Evolutionary conservation across 2,113 vertebrate genomes (phyloP).

Genomic region (Ariopsis seemanni): DNA sequence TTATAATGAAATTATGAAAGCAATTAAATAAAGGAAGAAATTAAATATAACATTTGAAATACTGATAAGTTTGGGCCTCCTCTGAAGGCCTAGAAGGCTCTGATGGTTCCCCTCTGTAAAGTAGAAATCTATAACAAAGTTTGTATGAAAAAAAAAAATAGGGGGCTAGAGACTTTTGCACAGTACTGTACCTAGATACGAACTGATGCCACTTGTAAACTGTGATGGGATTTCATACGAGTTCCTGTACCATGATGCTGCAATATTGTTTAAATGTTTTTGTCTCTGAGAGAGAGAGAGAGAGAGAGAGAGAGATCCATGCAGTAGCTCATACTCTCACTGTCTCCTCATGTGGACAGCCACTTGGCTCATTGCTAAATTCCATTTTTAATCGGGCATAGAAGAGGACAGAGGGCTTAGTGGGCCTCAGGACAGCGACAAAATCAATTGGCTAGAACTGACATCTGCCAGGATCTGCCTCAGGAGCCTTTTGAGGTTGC

Average conservation of each 20-base stretch:
- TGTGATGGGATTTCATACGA: background rate
- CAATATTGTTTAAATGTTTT: background rate
- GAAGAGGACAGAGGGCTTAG: constrained; percentile 64
- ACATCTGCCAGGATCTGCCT: constrained; percentile 77
- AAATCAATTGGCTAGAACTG: constrained; percentile 83
- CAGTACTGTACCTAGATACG: background rate
- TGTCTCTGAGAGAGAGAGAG: background rate
- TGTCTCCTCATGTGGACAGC: constrained; percentile 69
- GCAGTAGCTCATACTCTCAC: constrained; percentile 61
- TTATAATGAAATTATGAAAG: no score
- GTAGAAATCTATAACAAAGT: no score
- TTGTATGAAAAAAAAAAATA: no score
- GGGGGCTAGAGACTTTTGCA: no score
- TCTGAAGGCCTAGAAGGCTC: no score
- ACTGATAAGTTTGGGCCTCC: no score
- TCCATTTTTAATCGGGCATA: constrained; percentile 73
- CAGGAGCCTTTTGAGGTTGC: constrained; percentile 72
- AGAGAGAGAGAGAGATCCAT: background rate
- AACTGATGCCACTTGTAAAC: background rate
- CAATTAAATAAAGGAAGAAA: no score
- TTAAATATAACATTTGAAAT: no score
- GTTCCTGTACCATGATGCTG: background rate
- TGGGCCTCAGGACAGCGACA: constrained; percentile 70
- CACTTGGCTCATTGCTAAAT: constrained; percentile 70
- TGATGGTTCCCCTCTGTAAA: no score